Evolutionary conservation across 2,797 vertebrate species (phyloP).

Genomic region (Geotrypetes seraphini): DNA sequence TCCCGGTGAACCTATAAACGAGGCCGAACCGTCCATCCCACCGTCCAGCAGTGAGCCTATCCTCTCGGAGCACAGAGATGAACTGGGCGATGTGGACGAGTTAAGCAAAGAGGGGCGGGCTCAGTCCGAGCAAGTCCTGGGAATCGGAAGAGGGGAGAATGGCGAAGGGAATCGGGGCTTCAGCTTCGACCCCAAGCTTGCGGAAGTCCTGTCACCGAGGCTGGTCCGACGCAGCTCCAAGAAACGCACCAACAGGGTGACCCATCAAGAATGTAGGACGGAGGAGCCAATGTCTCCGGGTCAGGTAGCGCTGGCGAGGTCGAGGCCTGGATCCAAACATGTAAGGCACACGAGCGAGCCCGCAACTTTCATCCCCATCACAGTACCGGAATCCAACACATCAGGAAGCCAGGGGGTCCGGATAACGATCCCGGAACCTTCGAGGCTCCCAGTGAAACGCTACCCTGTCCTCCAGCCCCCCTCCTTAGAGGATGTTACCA

Average conservation of each 20-base stretch:
- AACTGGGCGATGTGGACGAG: conserved; percentile 43
- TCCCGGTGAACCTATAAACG: conserved; percentile 69
- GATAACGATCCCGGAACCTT: conserved; percentile 21
- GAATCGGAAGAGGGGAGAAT: conserved; percentile 25
- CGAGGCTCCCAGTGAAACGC: conserved; percentile 34
- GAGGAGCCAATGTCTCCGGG: background rate
- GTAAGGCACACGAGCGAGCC: conserved; percentile 83
- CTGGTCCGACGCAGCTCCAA: conserved; percentile 68
- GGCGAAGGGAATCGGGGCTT: conserved; percentile 40
- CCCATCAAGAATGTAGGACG: conserved; percentile 53
- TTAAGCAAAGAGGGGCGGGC: conserved; percentile 30
- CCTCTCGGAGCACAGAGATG: conserved; percentile 66
- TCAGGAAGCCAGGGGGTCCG: conserved; percentile 23
- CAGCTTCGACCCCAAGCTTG: conserved; percentile 69
- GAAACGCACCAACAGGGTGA: conserved; percentile 67
- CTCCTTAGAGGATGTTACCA: conserved; percentile 76
- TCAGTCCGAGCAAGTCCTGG: conserved; percentile 50
- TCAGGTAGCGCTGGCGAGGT: background rate
- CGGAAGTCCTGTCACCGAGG: conserved; percentile 65
- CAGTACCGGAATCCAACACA: conserved; percentile 48
- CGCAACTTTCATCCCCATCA: conserved; percentile 69
- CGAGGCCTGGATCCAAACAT: conserved; percentile 57
- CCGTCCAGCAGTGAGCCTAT: conserved; percentile 92
- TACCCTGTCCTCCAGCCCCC: conserved; percentile 51
- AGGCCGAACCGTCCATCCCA: conserved; percentile 73